These are phyloP conservation scores for Resseliella maxima DNA, from an alignment of 2,888 invertebrate species.

Conservation along the genomic window DNA sequence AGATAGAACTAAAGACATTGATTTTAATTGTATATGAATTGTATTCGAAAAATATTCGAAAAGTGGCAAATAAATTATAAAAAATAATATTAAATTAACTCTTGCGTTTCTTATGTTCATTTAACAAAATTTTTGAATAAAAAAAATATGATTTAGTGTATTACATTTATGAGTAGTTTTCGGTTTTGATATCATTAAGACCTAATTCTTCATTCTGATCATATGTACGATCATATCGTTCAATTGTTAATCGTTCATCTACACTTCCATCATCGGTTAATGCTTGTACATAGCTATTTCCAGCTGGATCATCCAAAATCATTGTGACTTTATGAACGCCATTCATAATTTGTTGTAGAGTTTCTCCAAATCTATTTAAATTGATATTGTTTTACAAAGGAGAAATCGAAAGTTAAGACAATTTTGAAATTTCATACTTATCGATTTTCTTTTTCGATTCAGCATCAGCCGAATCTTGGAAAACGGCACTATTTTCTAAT, in stretches of 20 bases:
- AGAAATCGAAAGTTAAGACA: too few species aligned
- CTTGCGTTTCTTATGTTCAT: background rate
- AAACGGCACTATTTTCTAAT: constrained; percentile 73
- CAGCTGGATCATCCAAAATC: constrained; percentile 94
- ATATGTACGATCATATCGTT: constrained; percentile 81
- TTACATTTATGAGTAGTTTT: constrained; percentile 73
- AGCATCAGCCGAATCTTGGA: constrained; percentile 78
- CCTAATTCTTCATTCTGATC: constrained; percentile 97
- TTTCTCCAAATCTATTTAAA: constrained; percentile 72
- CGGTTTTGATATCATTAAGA: constrained; percentile 94
- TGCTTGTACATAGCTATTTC: constrained; percentile 96
- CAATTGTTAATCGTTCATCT: constrained; percentile 80
- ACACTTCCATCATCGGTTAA: constrained; percentile 73
- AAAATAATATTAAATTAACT: too few species aligned
- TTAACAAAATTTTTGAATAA: background rate
- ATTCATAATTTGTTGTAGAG: constrained; percentile 76
- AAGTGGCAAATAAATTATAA: too few species aligned
- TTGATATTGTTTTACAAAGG: too few species aligned
- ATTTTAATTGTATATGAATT: too few species aligned
- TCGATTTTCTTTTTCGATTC: constrained; percentile 71
- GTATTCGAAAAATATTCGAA: too few species aligned
- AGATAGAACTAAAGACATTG: too few species aligned
- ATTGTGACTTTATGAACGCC: constrained; percentile 77
- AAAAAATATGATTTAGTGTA: too few species aligned
- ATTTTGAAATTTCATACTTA: constrained; percentile 62